A percentile compares a stretch with the other conserved stretches of the same genome.
phyloP scores from a whole-genome alignment of 2,797 vertebrate genomes.

The Vultur gryphus region DNA sequence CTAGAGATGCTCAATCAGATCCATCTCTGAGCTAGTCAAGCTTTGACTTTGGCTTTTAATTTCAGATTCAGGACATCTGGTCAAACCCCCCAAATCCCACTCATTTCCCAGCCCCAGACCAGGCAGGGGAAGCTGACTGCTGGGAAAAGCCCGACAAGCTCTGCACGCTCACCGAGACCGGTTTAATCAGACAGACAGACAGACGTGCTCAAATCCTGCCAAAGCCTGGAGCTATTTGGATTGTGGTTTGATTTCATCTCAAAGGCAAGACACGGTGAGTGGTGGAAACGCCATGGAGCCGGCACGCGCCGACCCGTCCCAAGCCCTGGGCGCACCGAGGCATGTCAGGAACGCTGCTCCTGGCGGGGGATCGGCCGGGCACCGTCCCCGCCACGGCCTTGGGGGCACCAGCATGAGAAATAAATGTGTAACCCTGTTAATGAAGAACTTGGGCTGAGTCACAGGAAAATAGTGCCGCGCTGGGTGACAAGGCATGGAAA shows the following conservation, averaged over 20 bases:
- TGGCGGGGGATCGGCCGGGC: accelerated
- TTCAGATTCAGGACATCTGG: not conserved
- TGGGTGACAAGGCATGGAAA: not conserved
- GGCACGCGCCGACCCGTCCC: accelerated
- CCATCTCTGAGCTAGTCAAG: not conserved
- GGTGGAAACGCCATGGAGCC: not conserved
- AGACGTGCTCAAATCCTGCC: not conserved
- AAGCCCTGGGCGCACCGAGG: accelerated
- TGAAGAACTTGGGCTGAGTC: constrained; percentile 28
- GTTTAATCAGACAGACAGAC: not conserved
- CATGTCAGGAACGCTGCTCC: accelerated
- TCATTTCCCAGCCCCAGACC: not conserved
- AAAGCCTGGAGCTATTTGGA: constrained; percentile 19
- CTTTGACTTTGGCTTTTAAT: not conserved
- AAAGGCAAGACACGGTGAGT: not conserved
- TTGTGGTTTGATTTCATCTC: not conserved
- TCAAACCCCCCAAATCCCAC: not conserved
- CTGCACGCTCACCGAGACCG: accelerated
- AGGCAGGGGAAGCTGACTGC: not conserved
- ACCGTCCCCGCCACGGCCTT: accelerated
- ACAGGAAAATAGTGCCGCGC: not conserved
- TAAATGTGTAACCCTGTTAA: not conserved
- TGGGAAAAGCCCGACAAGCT: not conserved
- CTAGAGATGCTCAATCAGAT: not conserved
- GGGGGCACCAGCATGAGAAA: not conserved